A percentile compares a stretch with the other conserved stretches of the same genome.
Conservation (phyloP, 1,140 invertebrate genomes). For the Tyrophagus putrescentiae region DNA sequence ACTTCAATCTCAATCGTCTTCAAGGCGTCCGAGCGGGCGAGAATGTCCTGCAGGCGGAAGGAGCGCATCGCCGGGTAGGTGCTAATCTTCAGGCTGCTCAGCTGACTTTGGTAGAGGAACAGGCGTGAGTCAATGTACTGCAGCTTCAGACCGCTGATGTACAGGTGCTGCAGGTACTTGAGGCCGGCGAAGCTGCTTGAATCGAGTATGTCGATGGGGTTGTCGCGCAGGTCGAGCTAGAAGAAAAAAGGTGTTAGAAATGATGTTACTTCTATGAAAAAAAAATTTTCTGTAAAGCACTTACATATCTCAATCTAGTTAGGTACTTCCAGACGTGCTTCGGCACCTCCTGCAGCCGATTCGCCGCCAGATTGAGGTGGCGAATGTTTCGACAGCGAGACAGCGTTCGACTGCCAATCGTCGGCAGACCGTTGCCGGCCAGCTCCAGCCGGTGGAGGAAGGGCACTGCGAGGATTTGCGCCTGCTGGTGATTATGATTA, state of each 20-base stretch:
- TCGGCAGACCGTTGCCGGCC: constrained; percentile 23
- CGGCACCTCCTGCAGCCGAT: constrained; percentile 26
- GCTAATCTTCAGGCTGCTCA: constrained; percentile 23
- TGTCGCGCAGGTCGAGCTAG: constrained; percentile 24
- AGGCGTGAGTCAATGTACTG: constrained; percentile 26
- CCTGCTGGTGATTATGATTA: too few relatives aligned
- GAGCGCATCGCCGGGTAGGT: constrained; percentile 26
- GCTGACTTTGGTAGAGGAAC: constrained; percentile 25
- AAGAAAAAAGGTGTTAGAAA: too few relatives aligned
- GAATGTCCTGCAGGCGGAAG: constrained; percentile 27
- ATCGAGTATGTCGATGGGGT: constrained; percentile 26
- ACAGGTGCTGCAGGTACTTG: constrained; percentile 24
- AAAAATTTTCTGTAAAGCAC: too few relatives aligned
- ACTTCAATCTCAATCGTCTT: constrained; percentile 25
- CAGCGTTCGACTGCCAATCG: constrained; percentile 18
- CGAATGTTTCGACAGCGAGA: constrained; percentile 19
- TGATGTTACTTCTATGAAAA: too few relatives aligned
- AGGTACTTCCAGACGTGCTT: constrained; percentile 25
- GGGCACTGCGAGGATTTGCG: too few relatives aligned
- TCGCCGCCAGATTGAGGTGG: constrained; percentile 25
- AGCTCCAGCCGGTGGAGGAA: constrained; percentile 22
- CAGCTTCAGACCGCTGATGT: constrained; percentile 25
- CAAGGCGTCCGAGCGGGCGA: constrained; percentile 22
- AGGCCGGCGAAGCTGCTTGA: constrained; percentile 24
- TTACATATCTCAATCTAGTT: constrained; percentile 7